These are phyloP conservation scores for Protobothrops flavoviridis DNA, from an alignment of 2,113 vertebrate species.

Conservation along the genomic window DNA sequence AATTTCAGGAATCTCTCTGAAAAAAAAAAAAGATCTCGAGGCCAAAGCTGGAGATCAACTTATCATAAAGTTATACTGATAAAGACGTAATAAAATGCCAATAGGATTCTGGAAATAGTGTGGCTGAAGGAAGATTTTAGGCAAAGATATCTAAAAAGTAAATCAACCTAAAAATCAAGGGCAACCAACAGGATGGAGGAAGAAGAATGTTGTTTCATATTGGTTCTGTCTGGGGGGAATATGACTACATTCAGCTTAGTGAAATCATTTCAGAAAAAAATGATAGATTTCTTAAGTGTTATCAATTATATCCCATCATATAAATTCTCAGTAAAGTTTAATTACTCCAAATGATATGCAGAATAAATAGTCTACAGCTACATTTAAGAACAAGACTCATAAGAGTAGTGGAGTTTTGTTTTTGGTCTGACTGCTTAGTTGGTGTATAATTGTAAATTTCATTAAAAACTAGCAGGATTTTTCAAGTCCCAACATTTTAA, in stretches of 20 bases:
- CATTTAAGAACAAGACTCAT: neutral
- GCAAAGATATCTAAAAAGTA: neutral
- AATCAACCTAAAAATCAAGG: neutral
- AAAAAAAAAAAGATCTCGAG: neutral
- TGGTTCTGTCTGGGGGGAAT: neutral
- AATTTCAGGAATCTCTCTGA: neutral
- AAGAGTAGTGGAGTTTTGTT: neutral
- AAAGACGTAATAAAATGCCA: neutral
- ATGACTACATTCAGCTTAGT: neutral
- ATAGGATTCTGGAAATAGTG: neutral
- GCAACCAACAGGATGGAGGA: neutral
- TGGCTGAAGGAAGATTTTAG: neutral
- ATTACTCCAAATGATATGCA: neutral
- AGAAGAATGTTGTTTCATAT: neutral
- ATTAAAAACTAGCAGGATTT: neutral
- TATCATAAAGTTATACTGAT: neutral
- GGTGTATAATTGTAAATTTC: neutral
- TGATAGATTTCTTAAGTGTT: neutral
- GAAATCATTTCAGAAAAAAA: neutral
- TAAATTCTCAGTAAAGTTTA: neutral
- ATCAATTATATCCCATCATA: neutral
- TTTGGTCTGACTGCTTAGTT: neutral
- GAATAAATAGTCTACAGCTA: neutral
- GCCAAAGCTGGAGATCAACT: neutral
- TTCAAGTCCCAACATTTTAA: neutral